Evolutionary conservation across 1,140 invertebrate genomes (phyloP).

Genomic region (Brachionus rubens): DNA sequence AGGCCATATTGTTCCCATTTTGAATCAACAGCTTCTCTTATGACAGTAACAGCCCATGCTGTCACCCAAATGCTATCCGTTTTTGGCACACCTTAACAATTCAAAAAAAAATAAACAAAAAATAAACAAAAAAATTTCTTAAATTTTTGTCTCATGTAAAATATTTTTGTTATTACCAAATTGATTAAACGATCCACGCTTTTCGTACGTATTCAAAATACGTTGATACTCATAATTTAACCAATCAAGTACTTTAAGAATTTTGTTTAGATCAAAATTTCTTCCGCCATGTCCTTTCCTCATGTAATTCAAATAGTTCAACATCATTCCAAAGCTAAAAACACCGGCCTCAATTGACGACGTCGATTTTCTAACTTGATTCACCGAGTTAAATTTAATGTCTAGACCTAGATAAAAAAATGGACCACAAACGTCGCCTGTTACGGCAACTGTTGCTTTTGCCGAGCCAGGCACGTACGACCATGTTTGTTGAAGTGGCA

Average conservation of each 20-base stretch:
- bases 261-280: conserved; percentile 4
- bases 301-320: conserved; percentile 86
- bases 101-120: too few species aligned
- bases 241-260: conserved; percentile 5
- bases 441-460: conserved; percentile 67
- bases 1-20: conserved; percentile 55
- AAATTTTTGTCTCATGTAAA: too few species aligned
- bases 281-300: conserved; percentile 59
- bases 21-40: conserved; percentile 53
- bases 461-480: conserved; percentile 93
- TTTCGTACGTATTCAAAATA: not conserved
- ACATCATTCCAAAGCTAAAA: conserved; percentile 88
- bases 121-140: too few species aligned
- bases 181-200: conserved; percentile 53
- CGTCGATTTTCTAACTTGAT: conserved; percentile 59
- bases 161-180: too few species aligned
- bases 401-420: conserved; percentile 66
- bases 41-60: conserved; percentile 55
- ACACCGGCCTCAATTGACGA: conserved; percentile 88
- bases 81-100: too few species aligned
- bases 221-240: conserved; percentile 33
- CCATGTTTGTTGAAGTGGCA: conserved; percentile 78
- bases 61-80: too few species aligned
- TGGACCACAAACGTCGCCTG: conserved; percentile 85
- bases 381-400: conserved; percentile 53